Percentiles rank a stretch among this genome's conserved stretches.
These are phyloP conservation scores for Albula glossodonta DNA, from an alignment of 2,113 vertebrate species.

Conservation along the genomic window DNA sequence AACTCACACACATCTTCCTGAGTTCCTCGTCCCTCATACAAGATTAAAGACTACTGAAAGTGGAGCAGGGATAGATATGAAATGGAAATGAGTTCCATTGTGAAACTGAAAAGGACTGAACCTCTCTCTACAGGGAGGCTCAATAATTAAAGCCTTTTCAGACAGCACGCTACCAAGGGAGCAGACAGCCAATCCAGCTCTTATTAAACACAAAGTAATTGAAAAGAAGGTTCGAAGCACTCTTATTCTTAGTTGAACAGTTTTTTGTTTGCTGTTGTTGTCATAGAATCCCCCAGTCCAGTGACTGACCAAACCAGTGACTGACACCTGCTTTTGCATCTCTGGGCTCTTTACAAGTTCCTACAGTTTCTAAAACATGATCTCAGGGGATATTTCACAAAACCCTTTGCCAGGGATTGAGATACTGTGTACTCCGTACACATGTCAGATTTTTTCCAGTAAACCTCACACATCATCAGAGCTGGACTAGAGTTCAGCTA, in stretches of 20 bases:
- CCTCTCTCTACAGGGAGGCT: constrained; percentile 30
- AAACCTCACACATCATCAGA: background rate
- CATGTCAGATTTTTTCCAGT: background rate
- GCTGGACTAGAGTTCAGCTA: background rate
- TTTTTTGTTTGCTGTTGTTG: background rate
- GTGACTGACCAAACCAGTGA: background rate
- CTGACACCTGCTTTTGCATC: background rate
- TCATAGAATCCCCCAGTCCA: background rate
- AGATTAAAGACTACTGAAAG: constrained; percentile 63
- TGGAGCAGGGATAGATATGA: constrained; percentile 51
- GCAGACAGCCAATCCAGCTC: background rate
- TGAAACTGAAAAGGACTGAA: constrained; percentile 38
- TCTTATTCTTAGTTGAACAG: background rate
- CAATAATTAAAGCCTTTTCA: constrained; percentile 25
- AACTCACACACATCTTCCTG: constrained; percentile 9
- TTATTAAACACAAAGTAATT: constrained; percentile 6
- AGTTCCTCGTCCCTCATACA: constrained; percentile 55
- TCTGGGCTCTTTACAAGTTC: background rate
- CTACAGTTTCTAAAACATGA: background rate
- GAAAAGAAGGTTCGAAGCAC: constrained; percentile 5
- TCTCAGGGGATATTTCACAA: background rate
- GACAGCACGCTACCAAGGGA: constrained; percentile 3
- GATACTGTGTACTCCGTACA: background rate
- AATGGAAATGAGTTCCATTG: constrained; percentile 40
- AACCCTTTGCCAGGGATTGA: background rate